Percentiles rank a stretch among this genome's conserved stretches.
phyloP scores from a whole-genome alignment of 92 coral and sea anemone species.

The Micromussa lordhowensis region DNA sequence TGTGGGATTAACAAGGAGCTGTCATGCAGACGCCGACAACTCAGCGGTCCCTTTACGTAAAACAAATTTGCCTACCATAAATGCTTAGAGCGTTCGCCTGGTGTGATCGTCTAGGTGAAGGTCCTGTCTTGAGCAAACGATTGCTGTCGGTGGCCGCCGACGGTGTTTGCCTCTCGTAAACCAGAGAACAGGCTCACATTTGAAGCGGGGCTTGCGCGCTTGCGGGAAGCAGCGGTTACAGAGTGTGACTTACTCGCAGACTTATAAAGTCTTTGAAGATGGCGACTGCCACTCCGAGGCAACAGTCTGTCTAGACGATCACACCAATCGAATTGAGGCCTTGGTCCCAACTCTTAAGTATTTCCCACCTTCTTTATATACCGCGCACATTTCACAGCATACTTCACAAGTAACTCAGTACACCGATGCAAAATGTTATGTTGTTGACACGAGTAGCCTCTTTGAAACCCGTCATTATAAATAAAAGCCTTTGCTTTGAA shows the following conservation, averaged over 20 bases:
- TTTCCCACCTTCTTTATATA: not conserved
- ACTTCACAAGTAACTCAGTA: not conserved
- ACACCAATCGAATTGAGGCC: not conserved
- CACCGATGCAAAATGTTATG: not conserved
- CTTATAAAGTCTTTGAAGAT: not conserved
- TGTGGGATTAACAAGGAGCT: not conserved
- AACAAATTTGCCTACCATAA: not conserved
- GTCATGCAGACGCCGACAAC: slow-evolving; percentile 32
- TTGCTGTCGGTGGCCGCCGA: not conserved
- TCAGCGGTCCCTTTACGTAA: not conserved
- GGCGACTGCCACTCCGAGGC: not conserved
- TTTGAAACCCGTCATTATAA: not conserved
- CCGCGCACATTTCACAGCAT: not conserved
- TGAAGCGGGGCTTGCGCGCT: too few relatives aligned
- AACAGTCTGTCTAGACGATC: not conserved
- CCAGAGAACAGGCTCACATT: too few relatives aligned
- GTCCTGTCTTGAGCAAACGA: not conserved
- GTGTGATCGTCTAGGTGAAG: not conserved
- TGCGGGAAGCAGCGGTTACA: too few relatives aligned
- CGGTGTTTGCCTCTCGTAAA: not conserved
- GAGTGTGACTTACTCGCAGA: not conserved
- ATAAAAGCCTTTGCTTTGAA: not conserved
- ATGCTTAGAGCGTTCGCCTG: not conserved
- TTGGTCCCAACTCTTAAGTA: not conserved
- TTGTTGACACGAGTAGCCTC: not conserved